Evolutionary conservation across 2,797 vertebrate genomes (phyloP).

Genomic region (Phaenicophaeus curvirostris): DNA sequence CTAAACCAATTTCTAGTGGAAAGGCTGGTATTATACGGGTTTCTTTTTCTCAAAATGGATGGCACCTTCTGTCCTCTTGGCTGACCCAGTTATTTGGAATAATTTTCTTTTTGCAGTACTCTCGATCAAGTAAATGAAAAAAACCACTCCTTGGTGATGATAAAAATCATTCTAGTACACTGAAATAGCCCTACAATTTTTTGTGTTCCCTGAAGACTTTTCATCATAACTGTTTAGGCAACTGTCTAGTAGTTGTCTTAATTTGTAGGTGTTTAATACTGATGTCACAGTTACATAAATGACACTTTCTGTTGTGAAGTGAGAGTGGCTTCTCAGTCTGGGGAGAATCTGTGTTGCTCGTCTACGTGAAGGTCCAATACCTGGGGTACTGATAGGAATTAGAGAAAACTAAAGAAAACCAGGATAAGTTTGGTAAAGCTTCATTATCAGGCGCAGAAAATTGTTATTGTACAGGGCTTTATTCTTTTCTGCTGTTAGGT

Average conservation of each 20-base stretch:
- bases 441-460: not conserved
- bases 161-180: not conserved
- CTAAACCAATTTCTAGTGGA: not conserved
- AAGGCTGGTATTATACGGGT: not conserved
- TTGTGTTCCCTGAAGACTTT: not conserved
- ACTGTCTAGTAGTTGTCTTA: not conserved
- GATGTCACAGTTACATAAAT: not conserved
- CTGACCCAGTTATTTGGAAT: not conserved
- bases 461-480: not conserved
- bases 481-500: not conserved
- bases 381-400: not conserved
- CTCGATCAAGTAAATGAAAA: not conserved
- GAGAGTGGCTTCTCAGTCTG: not conserved
- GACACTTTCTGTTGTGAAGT: not conserved
- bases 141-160: rapidly evolving
- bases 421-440: not conserved
- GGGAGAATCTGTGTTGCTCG: not conserved
- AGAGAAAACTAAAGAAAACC: not conserved
- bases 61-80: not conserved
- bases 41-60: not conserved
- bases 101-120: not conserved
- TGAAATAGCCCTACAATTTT: not conserved
- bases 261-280: not conserved
- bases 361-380: not conserved
- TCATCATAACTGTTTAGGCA: not conserved